Conservation (phyloP, 2,888 invertebrate genomes). For the Phalera bucephala region DNA sequence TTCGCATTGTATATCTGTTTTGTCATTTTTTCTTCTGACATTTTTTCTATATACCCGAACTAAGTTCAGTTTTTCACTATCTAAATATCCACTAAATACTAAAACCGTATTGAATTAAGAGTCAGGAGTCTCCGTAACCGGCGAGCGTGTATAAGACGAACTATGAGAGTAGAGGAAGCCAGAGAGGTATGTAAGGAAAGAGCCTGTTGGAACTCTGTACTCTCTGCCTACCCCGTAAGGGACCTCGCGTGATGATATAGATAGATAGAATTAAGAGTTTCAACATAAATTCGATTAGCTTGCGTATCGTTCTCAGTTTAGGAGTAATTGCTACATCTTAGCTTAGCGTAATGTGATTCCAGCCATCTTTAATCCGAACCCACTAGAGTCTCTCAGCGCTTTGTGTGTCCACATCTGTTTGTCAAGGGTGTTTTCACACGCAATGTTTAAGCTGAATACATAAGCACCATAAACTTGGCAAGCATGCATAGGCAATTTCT, state of each 20-base stretch:
- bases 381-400: slow-evolving; percentile 17
- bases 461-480: neutral
- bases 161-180: too few relatives aligned
- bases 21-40: too few relatives aligned
- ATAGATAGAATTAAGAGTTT: too few relatives aligned
- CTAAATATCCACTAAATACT: slow-evolving; percentile 9
- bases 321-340: slow-evolving; percentile 41
- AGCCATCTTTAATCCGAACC: slow-evolving; percentile 30
- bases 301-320: slow-evolving; percentile 32
- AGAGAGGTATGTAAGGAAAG: too few relatives aligned
- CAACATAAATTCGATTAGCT: slow-evolving; percentile 41
- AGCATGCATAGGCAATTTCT: neutral
- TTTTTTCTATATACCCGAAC: too few relatives aligned
- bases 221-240: too few relatives aligned
- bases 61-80: too few relatives aligned
- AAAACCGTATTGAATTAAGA: slow-evolving; percentile 24
- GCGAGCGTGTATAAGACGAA: too few relatives aligned
- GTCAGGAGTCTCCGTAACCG: too few relatives aligned
- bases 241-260: too few relatives aligned
- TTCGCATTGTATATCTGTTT: too few relatives aligned
- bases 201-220: too few relatives aligned
- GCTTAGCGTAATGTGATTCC: slow-evolving; percentile 33
- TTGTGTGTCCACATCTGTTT: slow-evolving; percentile 14
- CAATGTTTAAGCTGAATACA: slow-evolving; percentile 10
- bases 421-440: slow-evolving; percentile 21